Percentiles rank a stretch among this genome's conserved stretches.
phyloP scores from a whole-genome alignment of 2,113 vertebrate genomes.

The Athene noctua region DNA sequence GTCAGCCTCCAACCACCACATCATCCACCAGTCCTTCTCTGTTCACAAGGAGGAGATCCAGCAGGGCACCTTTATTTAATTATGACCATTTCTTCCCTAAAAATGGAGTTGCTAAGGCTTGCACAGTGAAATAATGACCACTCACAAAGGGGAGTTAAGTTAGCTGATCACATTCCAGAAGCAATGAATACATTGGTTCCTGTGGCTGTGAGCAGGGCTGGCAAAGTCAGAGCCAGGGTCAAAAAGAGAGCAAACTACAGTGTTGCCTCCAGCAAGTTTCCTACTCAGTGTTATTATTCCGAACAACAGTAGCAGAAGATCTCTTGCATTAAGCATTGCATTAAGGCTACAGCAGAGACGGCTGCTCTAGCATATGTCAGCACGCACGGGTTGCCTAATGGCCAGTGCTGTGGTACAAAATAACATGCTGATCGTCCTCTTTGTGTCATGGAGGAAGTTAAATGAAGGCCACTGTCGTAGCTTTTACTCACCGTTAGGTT shows the following conservation, averaged over 20 bases:
- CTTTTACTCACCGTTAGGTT: background rate
- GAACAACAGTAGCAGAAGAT: background rate
- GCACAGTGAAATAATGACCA: background rate
- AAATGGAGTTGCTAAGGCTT: background rate
- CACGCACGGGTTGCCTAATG: background rate
- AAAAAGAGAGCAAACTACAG: background rate
- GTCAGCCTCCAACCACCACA: too few relatives aligned
- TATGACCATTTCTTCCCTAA: background rate
- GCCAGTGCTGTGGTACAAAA: background rate
- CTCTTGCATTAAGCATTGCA: background rate
- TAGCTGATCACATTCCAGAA: background rate
- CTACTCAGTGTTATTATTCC: background rate
- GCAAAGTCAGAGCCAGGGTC: background rate
- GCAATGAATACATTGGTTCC: background rate
- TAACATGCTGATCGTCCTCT: rapidly evolving
- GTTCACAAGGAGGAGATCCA: too few relatives aligned
- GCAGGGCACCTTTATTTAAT: background rate
- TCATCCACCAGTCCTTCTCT: too few relatives aligned
- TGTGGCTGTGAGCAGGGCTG: rapidly evolving
- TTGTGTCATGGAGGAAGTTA: background rate
- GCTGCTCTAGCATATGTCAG: background rate
- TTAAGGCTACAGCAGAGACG: background rate
- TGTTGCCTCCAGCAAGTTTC: background rate
- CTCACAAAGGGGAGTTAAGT: background rate
- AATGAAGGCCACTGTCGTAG: background rate